Evolutionary conservation across 1,140 invertebrate genomes (phyloP), one percentile per base, ranked within the genome.

Genomic region (Cotesia typhae): DNA sequence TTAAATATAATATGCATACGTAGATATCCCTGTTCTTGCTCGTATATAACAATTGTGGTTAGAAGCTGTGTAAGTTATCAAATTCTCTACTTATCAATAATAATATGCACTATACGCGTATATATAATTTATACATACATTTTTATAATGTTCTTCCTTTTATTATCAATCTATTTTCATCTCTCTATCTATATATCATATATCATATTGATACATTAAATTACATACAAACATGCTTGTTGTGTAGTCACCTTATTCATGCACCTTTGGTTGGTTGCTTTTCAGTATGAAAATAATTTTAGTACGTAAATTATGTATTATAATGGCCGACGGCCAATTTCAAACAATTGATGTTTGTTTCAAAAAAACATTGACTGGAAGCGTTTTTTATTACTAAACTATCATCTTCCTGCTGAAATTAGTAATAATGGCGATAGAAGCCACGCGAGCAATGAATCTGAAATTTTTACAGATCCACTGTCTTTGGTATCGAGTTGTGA

Each of bases 301-400:
- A 70, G 67, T 55, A 61, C 41, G 17, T 59, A 41, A 47, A 70
- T 60, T 17, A 20, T 60, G 59, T 35, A 59, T 59, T 28, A 59
- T 28, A 17, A 20, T 10, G 57, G 20, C 20, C 57, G 17, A 9
- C 17, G 57, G 57, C 57, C 57, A 59, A 12, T 47, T 51, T 63
- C 68, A 38, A 38, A 70, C 47, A 1, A 12, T 17, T 60, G 28
- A 6, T 64, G 37, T 55, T 70, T 69, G 55, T 64, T 69, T 74
- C 77, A 78, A 47, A 79, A 82, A 82, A 81, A 82, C 77, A 81
- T 80, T 82, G 82, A 78, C 76, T 83, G 82, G 82, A 83, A 83
- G 82, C 80, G 79, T 78, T 77, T 77, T 82, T 78, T 75, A 76
- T 75, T 77, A 78, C 77, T 77, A 78, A 78, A 76, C 79, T 82